Evolutionary conservation across 2,888 invertebrate genomes (phyloP).

Genomic region (Pegoplata infirma): DNA sequence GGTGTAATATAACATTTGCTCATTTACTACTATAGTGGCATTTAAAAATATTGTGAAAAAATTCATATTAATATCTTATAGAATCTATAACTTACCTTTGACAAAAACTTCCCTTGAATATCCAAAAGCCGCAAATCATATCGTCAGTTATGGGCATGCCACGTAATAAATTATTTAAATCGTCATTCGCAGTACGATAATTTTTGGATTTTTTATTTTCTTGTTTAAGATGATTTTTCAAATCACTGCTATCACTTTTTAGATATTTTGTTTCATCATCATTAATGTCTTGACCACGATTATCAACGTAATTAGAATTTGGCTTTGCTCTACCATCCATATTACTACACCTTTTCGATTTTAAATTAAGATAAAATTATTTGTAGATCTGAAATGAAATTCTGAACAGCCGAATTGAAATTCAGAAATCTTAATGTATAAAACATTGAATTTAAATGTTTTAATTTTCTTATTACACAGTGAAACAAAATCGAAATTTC

Average conservation of each 20-base stretch:
- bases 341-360: too few relatives aligned
- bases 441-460: too few relatives aligned
- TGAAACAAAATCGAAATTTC: too few relatives aligned
- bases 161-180: slow-evolving; percentile 78
- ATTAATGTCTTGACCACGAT: slow-evolving; percentile 47
- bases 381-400: too few relatives aligned
- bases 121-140: slow-evolving; percentile 83
- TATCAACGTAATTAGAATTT: slow-evolving; percentile 45
- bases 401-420: too few relatives aligned
- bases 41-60: too few relatives aligned
- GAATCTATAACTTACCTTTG: slow-evolving; percentile 81
- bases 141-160: slow-evolving; percentile 81
- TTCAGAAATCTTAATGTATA: too few relatives aligned
- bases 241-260: slow-evolving; percentile 60
- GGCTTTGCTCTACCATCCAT: slow-evolving; percentile 26
- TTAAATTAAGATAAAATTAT: too few relatives aligned
- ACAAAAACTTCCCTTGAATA: slow-evolving; percentile 80
- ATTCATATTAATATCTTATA: slow-evolving; percentile 76
- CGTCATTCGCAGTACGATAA: slow-evolving; percentile 73
- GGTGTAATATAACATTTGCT: too few relatives aligned
- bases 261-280: slow-evolving; percentile 69
- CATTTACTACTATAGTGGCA: too few relatives aligned
- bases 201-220: slow-evolving; percentile 69
- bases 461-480: too few relatives aligned
- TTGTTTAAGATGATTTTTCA: slow-evolving; percentile 61